Conservation (phyloP, 1,140 invertebrate genomes). For the Meloidogyne exigua region DNA sequence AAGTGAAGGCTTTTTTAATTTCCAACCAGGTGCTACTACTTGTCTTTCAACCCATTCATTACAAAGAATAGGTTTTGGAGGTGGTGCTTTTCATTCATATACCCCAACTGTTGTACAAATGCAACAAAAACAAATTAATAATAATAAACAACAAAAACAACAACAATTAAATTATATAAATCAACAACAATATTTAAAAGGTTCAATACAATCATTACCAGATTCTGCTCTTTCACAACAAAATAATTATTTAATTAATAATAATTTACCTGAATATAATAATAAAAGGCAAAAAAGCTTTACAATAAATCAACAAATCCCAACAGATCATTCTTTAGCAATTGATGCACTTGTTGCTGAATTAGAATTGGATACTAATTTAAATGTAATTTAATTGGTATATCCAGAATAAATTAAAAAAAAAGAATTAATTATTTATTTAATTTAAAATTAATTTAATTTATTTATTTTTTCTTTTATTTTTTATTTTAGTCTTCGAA, state of each 20-base stretch:
- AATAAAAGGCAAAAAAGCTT: not conserved
- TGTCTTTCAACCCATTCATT: conserved; percentile 50
- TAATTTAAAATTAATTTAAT: not conserved
- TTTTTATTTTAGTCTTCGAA: conserved; percentile 1
- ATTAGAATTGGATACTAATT: conserved; percentile 59
- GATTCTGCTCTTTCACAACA: conserved; percentile 43
- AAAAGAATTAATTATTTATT: too few relatives aligned
- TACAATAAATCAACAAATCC: not conserved
- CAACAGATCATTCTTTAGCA: conserved; percentile 45
- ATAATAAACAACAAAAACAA: conserved; percentile 16
- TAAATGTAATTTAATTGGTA: conserved; percentile 27
- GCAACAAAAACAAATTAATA: not conserved
- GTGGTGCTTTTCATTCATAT: conserved; percentile 54
- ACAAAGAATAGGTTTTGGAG: conserved; percentile 35
- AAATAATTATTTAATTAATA: not conserved
- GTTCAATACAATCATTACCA: conserved; percentile 59
- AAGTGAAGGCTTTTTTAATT: conserved; percentile 36
- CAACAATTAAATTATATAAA: conserved; percentile 17
- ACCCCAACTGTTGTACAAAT: conserved; percentile 14
- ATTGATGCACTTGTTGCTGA: conserved; percentile 59
- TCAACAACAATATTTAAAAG: conserved; percentile 31
- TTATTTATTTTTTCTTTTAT: not conserved
- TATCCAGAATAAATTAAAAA: too few relatives aligned
- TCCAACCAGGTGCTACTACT: conserved; percentile 32
- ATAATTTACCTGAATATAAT: not conserved